Evolutionary conservation across 2,888 invertebrate species (phyloP).

Genomic region (Drosophila niveifrons): DNA sequence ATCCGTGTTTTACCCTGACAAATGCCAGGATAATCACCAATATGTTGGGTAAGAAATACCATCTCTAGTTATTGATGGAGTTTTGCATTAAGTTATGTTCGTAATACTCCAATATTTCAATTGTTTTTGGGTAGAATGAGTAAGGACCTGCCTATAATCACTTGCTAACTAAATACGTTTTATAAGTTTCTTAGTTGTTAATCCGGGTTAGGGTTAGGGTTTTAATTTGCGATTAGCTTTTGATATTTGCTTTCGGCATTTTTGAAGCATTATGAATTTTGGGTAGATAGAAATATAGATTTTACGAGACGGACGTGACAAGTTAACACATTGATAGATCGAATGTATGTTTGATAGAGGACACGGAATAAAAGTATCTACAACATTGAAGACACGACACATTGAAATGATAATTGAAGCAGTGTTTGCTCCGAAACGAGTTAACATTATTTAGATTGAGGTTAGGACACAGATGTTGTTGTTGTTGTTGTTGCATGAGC

Average conservation of each 20-base stretch:
- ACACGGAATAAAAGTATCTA: constrained; percentile 35
- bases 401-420: constrained; percentile 24
- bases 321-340: constrained; percentile 26
- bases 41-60: constrained; percentile 93
- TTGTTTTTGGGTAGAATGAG: constrained; percentile 31
- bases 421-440: constrained; percentile 10
- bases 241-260: constrained; percentile 32
- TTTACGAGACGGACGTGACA: constrained; percentile 31
- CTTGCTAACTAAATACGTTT: constrained; percentile 23
- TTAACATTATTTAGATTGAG: constrained; percentile 35
- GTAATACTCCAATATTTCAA: constrained; percentile 30
- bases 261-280: constrained; percentile 62
- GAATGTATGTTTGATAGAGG: constrained; percentile 14
- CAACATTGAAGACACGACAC: constrained; percentile 62
- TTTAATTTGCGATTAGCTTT: constrained; percentile 34
- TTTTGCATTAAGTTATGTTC: constrained; percentile 35
- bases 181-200: constrained; percentile 34
- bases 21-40: constrained; percentile 95
- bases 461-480: constrained; percentile 41
- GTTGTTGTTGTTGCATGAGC: constrained; percentile 45
- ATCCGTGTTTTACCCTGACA: constrained; percentile 98
- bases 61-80: constrained; percentile 87
- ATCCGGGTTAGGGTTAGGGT: constrained; percentile 30
- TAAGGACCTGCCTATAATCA: constrained; percentile 36
- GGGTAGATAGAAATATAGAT: constrained; percentile 6